These are phyloP conservation scores for Dipodomys ordii DNA, from an alignment of 2,113 vertebrate genomes.

Conservation along the genomic window DNA sequence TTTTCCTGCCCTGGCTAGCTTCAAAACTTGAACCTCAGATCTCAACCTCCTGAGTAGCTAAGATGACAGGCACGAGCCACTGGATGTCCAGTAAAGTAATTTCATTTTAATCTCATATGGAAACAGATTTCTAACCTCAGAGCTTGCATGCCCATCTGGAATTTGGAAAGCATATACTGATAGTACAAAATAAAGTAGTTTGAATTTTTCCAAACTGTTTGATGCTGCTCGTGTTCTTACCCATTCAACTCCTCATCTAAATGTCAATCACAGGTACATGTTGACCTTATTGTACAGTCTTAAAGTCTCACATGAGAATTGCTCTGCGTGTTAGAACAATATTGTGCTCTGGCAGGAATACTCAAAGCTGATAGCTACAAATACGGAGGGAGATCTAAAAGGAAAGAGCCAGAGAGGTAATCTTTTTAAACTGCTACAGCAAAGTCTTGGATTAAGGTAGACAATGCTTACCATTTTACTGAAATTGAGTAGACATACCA, in stretches of 20 bases:
- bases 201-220: not conserved
- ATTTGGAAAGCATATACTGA: not conserved
- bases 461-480: slow-evolving; percentile 59
- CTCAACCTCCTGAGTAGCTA: no score
- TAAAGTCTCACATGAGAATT: slow-evolving; percentile 54
- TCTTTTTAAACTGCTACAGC: slow-evolving; percentile 9
- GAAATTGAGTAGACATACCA: not conserved
- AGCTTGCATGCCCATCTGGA: not conserved
- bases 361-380: slow-evolving; percentile 60
- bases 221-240: slow-evolving; percentile 23
- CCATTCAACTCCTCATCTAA: slow-evolving; percentile 38
- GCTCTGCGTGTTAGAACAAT: slow-evolving; percentile 60
- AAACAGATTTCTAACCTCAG: not conserved
- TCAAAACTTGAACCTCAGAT: no score
- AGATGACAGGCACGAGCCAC: no score
- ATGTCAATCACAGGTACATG: slow-evolving; percentile 61
- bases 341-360: slow-evolving; percentile 1
- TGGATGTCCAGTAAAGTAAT: not conserved
- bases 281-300: slow-evolving; percentile 51
- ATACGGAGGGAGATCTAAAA: slow-evolving; percentile 35
- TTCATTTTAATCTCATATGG: slow-evolving; percentile 7
- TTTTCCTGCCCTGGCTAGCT: no score
- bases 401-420: not conserved
- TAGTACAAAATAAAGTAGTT: not conserved
- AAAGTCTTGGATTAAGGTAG: slow-evolving; percentile 36